Conservation (phyloP, 2,113 vertebrate species). For the Echinops telfairi region DNA sequence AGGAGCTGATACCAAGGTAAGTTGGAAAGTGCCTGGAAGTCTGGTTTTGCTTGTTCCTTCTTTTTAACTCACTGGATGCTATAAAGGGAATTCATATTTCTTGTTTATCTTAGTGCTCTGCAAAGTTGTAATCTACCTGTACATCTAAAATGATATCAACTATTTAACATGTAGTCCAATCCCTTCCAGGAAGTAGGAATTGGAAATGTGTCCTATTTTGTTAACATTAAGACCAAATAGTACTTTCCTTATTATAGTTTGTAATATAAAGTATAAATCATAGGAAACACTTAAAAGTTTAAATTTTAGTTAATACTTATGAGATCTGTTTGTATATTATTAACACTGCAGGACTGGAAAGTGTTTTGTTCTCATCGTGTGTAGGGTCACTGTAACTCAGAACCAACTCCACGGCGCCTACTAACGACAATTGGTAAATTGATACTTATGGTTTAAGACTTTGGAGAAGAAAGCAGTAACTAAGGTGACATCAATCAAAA, state of each 20-base stretch:
- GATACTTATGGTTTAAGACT: not conserved
- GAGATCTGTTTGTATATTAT: not conserved
- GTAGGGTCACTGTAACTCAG: no score
- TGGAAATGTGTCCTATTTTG: conserved; percentile 38
- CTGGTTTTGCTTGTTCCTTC: conserved; percentile 22
- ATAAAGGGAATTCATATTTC: conserved; percentile 26
- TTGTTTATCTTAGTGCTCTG: not conserved
- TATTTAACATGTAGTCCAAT: not conserved
- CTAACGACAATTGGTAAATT: not conserved
- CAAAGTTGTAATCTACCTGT: not conserved
- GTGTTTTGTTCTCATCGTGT: no score
- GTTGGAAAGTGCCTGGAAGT: not conserved
- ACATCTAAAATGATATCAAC: not conserved
- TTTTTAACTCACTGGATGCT: not conserved
- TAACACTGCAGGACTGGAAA: no score
- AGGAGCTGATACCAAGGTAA: not conserved
- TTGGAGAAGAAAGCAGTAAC: conserved; percentile 22
- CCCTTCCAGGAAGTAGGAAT: conserved; percentile 13
- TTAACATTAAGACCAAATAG: not conserved
- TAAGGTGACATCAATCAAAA: conserved; percentile 24
- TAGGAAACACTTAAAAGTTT: not conserved
- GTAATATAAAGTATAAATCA: not conserved
- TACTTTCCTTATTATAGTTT: conserved; percentile 1
- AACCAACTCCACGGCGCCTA: no score
- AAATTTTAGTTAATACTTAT: conserved; percentile 4